Conservation (phyloP, 2,797 vertebrate genomes). For the Cephalopachus bancanus region DNA sequence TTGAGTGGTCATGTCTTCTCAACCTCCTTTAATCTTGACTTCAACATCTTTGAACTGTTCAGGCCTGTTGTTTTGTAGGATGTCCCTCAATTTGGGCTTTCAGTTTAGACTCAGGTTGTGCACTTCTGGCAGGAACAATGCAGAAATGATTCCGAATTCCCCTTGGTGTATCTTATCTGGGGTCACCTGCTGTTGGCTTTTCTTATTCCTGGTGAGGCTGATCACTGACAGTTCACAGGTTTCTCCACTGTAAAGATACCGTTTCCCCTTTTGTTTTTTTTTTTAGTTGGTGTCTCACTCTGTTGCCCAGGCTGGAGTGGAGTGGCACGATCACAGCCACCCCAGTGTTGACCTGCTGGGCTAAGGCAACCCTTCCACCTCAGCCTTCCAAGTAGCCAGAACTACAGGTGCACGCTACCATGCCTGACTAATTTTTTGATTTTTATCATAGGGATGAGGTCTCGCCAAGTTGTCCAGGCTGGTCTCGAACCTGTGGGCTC, state of each 20-base stretch:
- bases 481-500: too few relatives aligned
- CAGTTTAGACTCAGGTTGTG: neutral
- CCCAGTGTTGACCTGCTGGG: too few relatives aligned
- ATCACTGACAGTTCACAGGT: too few relatives aligned
- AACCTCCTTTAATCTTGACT: neutral
- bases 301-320: too few relatives aligned
- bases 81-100: neutral
- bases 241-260: neutral
- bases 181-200: neutral
- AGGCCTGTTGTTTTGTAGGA: neutral
- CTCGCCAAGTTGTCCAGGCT: too few relatives aligned
- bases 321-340: too few relatives aligned
- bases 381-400: too few relatives aligned
- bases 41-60: neutral
- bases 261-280: neutral
- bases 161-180: fast-evolving
- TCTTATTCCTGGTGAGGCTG: neutral
- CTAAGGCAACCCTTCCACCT: too few relatives aligned
- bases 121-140: neutral
- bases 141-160: neutral
- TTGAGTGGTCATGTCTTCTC: neutral
- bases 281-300: too few relatives aligned
- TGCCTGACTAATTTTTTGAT: too few relatives aligned
- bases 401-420: too few relatives aligned
- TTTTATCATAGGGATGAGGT: too few relatives aligned